Conservation (phyloP, 1,140 invertebrate genomes). For the Eufriesea mexicana region DNA sequence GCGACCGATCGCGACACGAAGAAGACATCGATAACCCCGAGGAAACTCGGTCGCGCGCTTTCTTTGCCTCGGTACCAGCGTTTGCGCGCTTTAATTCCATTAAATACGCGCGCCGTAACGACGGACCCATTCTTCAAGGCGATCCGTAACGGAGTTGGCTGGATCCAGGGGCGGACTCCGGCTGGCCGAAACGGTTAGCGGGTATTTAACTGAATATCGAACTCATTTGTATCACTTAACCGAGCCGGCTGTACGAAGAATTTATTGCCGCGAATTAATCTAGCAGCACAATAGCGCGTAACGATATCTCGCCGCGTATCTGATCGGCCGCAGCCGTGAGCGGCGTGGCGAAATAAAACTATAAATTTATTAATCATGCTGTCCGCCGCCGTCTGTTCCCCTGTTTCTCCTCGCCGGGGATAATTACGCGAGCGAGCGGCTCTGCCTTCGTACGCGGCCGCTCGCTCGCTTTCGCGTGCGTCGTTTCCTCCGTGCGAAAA, state of each 20-base stretch:
- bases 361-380: constrained; percentile 54
- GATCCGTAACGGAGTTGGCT: constrained; percentile 29
- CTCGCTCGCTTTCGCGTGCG: not conserved
- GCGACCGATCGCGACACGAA: too few species aligned
- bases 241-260: constrained; percentile 33
- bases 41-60: not conserved
- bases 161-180: constrained; percentile 48
- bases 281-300: constrained; percentile 56
- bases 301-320: constrained; percentile 51
- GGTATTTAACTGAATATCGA: constrained; percentile 55
- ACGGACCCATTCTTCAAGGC: constrained; percentile 54
- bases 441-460: too few species aligned
- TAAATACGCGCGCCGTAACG: constrained; percentile 56
- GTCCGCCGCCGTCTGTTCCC: constrained; percentile 31
- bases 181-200: constrained; percentile 52
- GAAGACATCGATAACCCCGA: constrained; percentile 5
- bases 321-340: constrained; percentile 40
- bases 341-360: constrained; percentile 51
- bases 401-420: constrained; percentile 30
- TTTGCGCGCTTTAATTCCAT: constrained; percentile 61
- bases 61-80: not conserved
- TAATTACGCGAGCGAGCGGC: constrained; percentile 42
- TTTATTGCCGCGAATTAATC: constrained; percentile 55
- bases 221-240: constrained; percentile 57
- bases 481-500: not conserved